A percentile compares a stretch with the other conserved stretches of the same genome.
phyloP scores from a whole-genome alignment of 1,140 invertebrate species.

The Drosophila cardini region DNA sequence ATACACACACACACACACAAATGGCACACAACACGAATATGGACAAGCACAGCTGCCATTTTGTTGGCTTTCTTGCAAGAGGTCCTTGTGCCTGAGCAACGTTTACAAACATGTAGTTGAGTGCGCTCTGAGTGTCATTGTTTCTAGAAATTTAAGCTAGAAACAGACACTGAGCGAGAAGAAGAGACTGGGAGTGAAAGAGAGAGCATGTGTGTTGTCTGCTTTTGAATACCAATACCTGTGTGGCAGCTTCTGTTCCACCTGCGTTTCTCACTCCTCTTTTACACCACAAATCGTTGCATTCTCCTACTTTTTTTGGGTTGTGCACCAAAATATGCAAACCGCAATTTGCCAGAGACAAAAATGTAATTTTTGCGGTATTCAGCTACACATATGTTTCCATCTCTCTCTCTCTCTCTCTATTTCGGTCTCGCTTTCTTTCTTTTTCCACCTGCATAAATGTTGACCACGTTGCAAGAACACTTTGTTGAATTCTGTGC shows the following conservation, averaged over 20 bases:
- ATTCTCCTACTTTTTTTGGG: conserved; percentile 39
- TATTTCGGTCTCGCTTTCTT: background rate
- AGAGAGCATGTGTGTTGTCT: conserved; percentile 29
- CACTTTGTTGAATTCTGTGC: conserved; percentile 6
- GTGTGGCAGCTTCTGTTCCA: background rate
- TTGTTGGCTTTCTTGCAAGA: conserved; percentile 64
- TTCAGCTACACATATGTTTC: conserved; percentile 32
- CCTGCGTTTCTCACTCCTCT: background rate
- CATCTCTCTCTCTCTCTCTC: no score
- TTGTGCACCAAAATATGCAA: conserved; percentile 36
- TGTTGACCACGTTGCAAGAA: conserved; percentile 36
- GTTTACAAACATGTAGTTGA: conserved; percentile 81
- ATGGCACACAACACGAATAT: conserved; percentile 7
- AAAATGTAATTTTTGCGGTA: conserved; percentile 54
- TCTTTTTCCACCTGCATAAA: conserved; percentile 15
- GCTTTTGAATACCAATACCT: conserved; percentile 36
- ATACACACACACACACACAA: conserved; percentile 18
- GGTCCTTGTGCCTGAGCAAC: conserved; percentile 79
- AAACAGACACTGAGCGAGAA: conserved; percentile 24
- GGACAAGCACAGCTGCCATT: conserved; percentile 43
- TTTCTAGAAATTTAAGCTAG: conserved; percentile 64
- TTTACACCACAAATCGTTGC: conserved; percentile 33
- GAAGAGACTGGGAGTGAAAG: conserved; percentile 25
- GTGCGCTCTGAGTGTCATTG: conserved; percentile 76
- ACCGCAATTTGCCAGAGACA: conserved; percentile 49